Evolutionary conservation across 2,113 vertebrate genomes (phyloP).

Genomic region (Pampusana beccarii): DNA sequence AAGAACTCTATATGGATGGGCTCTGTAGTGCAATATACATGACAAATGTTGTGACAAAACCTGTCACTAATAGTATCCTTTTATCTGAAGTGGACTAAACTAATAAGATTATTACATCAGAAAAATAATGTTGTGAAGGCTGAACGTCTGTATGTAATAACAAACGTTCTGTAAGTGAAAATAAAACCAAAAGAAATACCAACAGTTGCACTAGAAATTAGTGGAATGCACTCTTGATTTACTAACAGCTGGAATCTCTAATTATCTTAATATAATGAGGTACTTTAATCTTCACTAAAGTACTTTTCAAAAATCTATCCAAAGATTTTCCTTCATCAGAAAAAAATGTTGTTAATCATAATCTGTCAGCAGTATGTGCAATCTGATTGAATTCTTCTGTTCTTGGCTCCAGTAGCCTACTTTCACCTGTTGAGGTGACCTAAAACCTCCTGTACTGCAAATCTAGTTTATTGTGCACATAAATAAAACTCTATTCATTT

Average conservation of each 20-base stretch:
- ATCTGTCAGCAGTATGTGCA: neutral
- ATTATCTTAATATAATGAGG: slow-evolving; percentile 30
- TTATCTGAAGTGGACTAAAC: neutral
- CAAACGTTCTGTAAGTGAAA: neutral
- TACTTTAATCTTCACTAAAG: neutral
- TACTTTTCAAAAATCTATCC: neutral
- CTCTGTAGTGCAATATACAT: rapidly evolving
- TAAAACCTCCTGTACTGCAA: neutral
- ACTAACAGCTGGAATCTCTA: slow-evolving; percentile 6
- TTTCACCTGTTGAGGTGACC: neutral
- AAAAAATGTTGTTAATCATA: neutral
- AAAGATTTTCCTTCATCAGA: neutral
- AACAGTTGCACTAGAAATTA: neutral
- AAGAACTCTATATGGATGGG: neutral
- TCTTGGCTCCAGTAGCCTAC: neutral
- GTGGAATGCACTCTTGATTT: neutral
- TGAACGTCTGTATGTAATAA: neutral
- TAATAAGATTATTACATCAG: neutral
- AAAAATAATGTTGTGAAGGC: neutral
- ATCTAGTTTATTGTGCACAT: neutral
- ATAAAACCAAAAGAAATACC: neutral
- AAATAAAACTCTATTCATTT: neutral
- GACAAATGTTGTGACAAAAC: neutral
- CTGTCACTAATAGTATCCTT: neutral
- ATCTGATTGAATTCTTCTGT: neutral